Base-by-base conservation (phyloP, 1,140 invertebrate species). In the Acromyrmex echinatior region DNA sequence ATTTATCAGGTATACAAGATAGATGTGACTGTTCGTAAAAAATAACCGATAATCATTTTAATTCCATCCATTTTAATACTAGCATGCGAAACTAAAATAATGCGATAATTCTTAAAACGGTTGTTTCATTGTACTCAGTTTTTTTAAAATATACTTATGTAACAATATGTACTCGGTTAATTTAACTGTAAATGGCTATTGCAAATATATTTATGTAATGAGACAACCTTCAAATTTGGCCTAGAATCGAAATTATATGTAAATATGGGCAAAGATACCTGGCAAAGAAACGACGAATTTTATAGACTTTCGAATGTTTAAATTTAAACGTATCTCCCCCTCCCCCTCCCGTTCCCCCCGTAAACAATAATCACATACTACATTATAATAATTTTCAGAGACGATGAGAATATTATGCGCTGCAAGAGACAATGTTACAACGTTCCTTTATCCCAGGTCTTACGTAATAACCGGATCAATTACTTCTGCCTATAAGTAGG, bases 401-500 rank as follows among this genome's bases (percentile, higher is more conserved):
- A 10, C 35, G 35, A 60, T n/a, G 35, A 16, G 53, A 39, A 51
- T 12, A 73, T 73, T 82, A 82, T 31, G 53, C 68, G 16, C 31
- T 31, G 63, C 28, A n/a, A 68, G 14, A 80, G 49, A 71, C 68
- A 82, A 82, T 73, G 31, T 82, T 60, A 49, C 79, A 65, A 71
- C 79, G 79, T 81, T 60, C 35, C 68, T 65, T 28, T 65, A 45
- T 73, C 21, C 14, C 18, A 12, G 21, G 21, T 60, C 66, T 82
- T 82, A 60, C 80, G 56, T 74, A 82, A 82, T 31, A 62, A 53
- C 39, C 65, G 53, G 68, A 82, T 82, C 80, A 74, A 82, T 82
- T 74, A 82, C 80, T 74, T 35, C 35, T 49, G 80, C 35, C 80
- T 82, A 74, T 74, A 74, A 74, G 80, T 73, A 16, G 53, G 53